Conservation (phyloP, 23 tunicate genomes). For the Ciona savignyi region DNA sequence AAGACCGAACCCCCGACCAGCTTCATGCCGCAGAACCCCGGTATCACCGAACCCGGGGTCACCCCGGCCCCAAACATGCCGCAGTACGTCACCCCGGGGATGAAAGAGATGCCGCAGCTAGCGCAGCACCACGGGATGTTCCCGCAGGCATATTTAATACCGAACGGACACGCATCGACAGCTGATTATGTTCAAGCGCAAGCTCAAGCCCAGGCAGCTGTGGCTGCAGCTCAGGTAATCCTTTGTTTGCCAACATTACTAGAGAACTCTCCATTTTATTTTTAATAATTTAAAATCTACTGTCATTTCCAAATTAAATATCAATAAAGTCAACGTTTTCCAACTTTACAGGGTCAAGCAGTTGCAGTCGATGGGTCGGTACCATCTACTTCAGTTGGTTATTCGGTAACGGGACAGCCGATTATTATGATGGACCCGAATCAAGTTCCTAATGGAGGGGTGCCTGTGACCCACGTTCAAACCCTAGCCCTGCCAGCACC, state of each 20-base stretch:
- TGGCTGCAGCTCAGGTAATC: constrained; percentile 20
- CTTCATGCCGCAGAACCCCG: constrained; percentile 32
- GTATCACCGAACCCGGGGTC: constrained; percentile 2
- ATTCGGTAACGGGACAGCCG: constrained; percentile 51
- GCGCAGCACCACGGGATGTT: constrained; percentile 82
- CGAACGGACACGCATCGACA: constrained; percentile 62
- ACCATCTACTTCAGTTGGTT: constrained; percentile 44
- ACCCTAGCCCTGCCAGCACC: neutral
- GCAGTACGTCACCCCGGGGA: constrained; percentile 14
- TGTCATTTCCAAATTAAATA: too few species aligned
- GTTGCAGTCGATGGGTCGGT: constrained; percentile 23
- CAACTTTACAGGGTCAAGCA: constrained; percentile 29
- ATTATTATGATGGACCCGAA: constrained; percentile 81
- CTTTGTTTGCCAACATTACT: too few species aligned
- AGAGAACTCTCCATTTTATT: too few species aligned
- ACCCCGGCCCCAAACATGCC: constrained; percentile 4
- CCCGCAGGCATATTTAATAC: constrained; percentile 78
- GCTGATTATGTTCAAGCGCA: constrained; percentile 68
- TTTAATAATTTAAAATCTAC: too few species aligned
- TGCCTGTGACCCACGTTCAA: constrained; percentile 25
- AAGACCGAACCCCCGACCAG: neutral
- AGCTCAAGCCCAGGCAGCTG: constrained; percentile 7
- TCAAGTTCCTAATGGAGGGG: constrained; percentile 44
- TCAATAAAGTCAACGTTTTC: too few species aligned
- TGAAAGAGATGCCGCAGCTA: constrained; percentile 27